These are phyloP conservation scores for Oryzias celebensis DNA, from an alignment of 2,113 vertebrate species.

Conservation along the genomic window DNA sequence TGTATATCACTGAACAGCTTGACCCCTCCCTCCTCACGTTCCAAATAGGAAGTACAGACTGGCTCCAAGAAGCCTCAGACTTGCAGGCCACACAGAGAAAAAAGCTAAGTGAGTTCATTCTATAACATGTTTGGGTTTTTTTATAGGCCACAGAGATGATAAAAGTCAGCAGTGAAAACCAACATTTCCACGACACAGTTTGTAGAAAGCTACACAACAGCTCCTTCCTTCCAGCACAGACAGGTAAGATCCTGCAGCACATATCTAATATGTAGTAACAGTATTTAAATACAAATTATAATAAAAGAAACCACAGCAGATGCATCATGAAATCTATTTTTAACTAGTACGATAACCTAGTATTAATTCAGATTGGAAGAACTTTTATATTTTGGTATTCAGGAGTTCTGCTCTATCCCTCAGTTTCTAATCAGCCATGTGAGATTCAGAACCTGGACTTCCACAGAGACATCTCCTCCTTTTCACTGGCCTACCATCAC, in stretches of 20 bases:
- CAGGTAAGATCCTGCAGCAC: conserved; percentile 18
- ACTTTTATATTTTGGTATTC: background rate
- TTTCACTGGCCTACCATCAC: conserved; percentile 32
- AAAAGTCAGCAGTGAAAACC: conserved; percentile 6
- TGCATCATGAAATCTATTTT: too few relatives aligned
- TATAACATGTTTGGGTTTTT: conserved; percentile 6
- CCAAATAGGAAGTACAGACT: too few relatives aligned
- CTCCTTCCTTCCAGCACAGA: conserved; percentile 18
- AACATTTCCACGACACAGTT: background rate
- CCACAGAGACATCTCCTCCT: conserved; percentile 22
- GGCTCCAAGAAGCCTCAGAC: too few relatives aligned
- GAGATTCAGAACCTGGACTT: conserved; percentile 24
- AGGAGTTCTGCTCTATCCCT: background rate
- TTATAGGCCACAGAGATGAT: conserved; percentile 21
- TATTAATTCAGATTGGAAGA: too few relatives aligned
- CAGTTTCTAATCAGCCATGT: conserved; percentile 20
- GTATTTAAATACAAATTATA: too few relatives aligned
- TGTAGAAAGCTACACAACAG: conserved; percentile 22
- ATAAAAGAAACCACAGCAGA: too few relatives aligned
- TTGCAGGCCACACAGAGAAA: too few relatives aligned
- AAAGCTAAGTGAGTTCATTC: too few relatives aligned
- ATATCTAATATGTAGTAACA: too few relatives aligned
- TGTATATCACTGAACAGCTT: too few relatives aligned
- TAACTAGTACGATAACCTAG: too few relatives aligned
- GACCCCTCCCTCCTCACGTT: too few relatives aligned